These are phyloP conservation scores for Silvanus unidentatus DNA, from an alignment of 2,888 invertebrate genomes.

Conservation along the genomic window DNA sequence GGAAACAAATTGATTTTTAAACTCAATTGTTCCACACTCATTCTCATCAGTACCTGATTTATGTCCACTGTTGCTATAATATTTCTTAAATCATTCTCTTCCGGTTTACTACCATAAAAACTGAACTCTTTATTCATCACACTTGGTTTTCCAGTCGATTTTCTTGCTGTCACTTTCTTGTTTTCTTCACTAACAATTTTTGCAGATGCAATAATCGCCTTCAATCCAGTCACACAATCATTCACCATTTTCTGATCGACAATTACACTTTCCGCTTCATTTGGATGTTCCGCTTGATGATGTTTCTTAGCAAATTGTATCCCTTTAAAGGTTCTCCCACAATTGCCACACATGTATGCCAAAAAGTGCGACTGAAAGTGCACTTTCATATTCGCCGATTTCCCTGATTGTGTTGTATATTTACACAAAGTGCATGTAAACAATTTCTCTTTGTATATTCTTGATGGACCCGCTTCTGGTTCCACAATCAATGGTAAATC, in stretches of 20 bases:
- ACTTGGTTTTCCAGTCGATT: conserved; percentile 44
- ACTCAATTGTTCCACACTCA: conserved; percentile 50
- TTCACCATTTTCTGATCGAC: background rate
- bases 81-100: conserved; percentile 42
- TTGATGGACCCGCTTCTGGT: background rate
- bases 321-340: background rate
- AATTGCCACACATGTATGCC: background rate
- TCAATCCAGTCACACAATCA: background rate
- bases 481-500: background rate
- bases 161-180: conserved; percentile 38
- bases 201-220: background rate
- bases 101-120: conserved; percentile 49
- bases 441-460: background rate
- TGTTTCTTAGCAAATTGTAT: background rate
- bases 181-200: background rate
- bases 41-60: conserved; percentile 48
- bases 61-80: conserved; percentile 52
- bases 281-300: conserved; percentile 3
- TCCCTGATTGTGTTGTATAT: background rate
- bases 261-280: background rate
- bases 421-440: background rate
- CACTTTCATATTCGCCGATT: background rate
- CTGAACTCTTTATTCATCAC: conserved; percentile 42
- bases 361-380: background rate
- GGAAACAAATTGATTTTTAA: conserved; percentile 52